Base-by-base conservation (phyloP, 2,888 invertebrate species). In the Cheiracanthium punctorium region DNA sequence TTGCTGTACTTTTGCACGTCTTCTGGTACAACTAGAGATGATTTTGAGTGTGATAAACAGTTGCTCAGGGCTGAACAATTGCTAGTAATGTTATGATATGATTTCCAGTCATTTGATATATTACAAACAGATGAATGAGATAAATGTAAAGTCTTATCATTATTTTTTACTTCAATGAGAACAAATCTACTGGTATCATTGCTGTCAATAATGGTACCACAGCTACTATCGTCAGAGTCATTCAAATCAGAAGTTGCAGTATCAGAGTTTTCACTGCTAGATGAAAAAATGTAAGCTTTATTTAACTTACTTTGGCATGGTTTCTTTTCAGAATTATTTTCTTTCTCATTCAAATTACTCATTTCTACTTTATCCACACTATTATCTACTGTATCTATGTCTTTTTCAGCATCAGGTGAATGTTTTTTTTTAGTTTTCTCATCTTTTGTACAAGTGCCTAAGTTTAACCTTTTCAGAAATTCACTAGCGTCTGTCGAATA, bases 21-120 rank as follows among this genome's bases (percentile, higher is more conserved):
- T 24, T 41, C n/a, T 30, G 71, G 70, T 29, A 80, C 32, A 8
- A 77, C 4, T 5, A 48, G 64, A 1, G 37, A 29, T 12, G 65
- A 24, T n/a, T 33, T 70, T 0, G 67, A 17, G 69, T 79, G 85
- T 5, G 70, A 65, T 14, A 20, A 67, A 32, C 82, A 82, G 43
- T 32, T 64, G 30, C 64, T 76, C 12, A 17, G 29, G 58, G 67
- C 48, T 37, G 65, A 65, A 32, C 33, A 77, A 8, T 70, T 20
- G 20, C 29, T 69, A 58, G 17, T 41, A 24, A 48, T 52, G 41
- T 24, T 43, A 28, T 74, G 33, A 33, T 28, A 82, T n/a, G 76
- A 41, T 70, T 74, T 82, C 87, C 87, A 87, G 24, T 77, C 81
- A 77, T 48, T 58, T n/a, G 17, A 17, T 30, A 43, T 28, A 17